Percentiles rank a stretch among this genome's conserved stretches.
These are phyloP conservation scores for Macrobrachium nipponense DNA, from an alignment of 1,140 invertebrate species.

Conservation along the genomic window DNA sequence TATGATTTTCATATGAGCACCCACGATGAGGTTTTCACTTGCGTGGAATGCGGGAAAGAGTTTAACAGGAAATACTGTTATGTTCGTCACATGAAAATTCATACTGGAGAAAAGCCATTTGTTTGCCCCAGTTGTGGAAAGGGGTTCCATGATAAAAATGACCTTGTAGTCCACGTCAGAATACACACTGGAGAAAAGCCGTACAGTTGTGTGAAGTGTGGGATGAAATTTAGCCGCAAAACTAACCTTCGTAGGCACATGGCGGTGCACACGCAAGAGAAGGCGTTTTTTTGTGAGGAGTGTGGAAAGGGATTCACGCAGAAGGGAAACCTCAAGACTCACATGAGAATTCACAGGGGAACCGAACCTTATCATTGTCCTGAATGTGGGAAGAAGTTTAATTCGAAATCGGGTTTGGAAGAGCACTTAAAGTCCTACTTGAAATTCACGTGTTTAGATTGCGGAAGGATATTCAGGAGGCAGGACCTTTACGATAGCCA, in stretches of 20 bases:
- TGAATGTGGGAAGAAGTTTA: constrained; percentile 2
- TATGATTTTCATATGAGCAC: too few species aligned
- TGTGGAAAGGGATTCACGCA: constrained; percentile 10
- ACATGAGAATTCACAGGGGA: not conserved
- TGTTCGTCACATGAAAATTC: too few species aligned
- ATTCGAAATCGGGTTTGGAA: too few species aligned
- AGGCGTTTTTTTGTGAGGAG: constrained; percentile 6
- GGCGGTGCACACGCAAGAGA: not conserved
- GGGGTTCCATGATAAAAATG: too few species aligned
- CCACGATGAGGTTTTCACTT: too few species aligned
- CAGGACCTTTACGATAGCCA: not conserved
- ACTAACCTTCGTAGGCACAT: not conserved
- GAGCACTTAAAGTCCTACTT: too few species aligned
- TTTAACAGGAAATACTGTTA: too few species aligned
- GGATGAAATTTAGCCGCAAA: not conserved
- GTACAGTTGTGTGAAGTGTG: constrained; percentile 9
- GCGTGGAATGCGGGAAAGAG: too few species aligned
- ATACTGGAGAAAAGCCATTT: too few species aligned
- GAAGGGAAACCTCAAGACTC: not conserved
- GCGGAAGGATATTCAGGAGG: not conserved
- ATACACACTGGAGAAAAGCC: not conserved
- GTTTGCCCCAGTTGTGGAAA: too few species aligned
- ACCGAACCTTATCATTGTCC: not conserved
- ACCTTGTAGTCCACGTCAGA: too few species aligned
- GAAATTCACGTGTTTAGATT: constrained; percentile 5